phyloP scores from a whole-genome alignment of 2,888 invertebrate genomes.

The Ctenicera cuprea region DNA sequence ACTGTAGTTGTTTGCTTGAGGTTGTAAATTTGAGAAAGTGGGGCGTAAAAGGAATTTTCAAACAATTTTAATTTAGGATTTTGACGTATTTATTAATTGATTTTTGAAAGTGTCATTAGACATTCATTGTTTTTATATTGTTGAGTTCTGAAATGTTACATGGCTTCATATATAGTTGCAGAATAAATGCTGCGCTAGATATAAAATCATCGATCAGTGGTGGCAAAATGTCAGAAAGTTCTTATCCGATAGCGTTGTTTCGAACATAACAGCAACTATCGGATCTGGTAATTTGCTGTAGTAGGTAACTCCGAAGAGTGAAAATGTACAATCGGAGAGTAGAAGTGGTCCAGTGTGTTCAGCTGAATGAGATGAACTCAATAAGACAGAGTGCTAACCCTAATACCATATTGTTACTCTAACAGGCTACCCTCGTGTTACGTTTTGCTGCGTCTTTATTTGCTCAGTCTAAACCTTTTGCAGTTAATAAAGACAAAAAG shows the following conservation, averaged over 20 bases:
- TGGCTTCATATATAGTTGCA: not conserved
- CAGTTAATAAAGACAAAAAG: constrained; percentile 55
- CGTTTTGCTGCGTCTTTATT: constrained; percentile 54
- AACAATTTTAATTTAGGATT: no score
- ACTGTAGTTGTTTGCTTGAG: no score
- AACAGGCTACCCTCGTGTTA: constrained; percentile 52
- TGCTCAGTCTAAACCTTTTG: constrained; percentile 53
- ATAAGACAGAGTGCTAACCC: constrained; percentile 70
- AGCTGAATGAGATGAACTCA: constrained; percentile 67
- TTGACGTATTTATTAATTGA: no score
- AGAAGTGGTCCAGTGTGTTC: constrained; percentile 65
- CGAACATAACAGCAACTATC: constrained; percentile 30
- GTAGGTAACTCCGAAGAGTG: constrained; percentile 30
- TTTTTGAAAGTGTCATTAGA: no score
- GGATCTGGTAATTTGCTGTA: constrained; percentile 40
- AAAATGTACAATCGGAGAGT: constrained; percentile 52
- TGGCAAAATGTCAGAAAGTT: constrained; percentile 29
- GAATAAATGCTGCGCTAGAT: not conserved
- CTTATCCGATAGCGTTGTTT: constrained; percentile 2
- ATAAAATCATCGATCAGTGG: constrained; percentile 15
- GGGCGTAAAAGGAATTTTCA: no score
- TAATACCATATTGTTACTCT: constrained; percentile 59
- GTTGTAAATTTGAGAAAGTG: no score
- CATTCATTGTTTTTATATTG: no score
- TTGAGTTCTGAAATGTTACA: no score